Evolutionary conservation across 2,797 vertebrate species (phyloP).

Genomic region (Cichlasoma orientale): DNA sequence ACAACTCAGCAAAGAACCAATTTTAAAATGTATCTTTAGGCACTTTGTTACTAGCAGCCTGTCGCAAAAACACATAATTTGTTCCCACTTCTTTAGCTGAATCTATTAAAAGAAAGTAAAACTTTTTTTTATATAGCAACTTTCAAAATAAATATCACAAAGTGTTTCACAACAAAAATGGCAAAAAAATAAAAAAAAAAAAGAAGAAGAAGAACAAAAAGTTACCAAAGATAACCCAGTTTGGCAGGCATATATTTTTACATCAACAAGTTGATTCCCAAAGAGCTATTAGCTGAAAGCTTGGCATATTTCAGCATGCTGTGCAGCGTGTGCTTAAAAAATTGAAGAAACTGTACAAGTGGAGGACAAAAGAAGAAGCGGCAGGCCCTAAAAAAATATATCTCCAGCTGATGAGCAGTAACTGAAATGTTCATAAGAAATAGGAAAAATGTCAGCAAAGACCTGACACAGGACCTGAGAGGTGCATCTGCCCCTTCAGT

Average conservation of each 20-base stretch:
- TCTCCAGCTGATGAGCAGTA: background rate
- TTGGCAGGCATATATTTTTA: background rate
- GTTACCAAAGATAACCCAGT: background rate
- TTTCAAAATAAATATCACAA: background rate
- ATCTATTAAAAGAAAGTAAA: background rate
- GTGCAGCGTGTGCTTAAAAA: background rate
- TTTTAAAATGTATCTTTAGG: background rate
- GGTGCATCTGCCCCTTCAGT: background rate
- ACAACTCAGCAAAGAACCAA: background rate
- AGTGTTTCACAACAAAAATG: background rate
- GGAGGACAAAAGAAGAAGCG: accelerated
- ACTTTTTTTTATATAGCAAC: background rate
- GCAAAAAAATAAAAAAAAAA: no score
- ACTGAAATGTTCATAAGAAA: background rate
- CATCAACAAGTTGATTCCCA: background rate
- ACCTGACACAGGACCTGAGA: background rate
- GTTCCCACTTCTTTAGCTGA: background rate
- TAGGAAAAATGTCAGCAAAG: background rate
- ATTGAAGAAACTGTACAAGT: background rate
- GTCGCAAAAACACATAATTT: background rate
- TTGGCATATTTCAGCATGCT: background rate
- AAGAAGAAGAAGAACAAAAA: no score
- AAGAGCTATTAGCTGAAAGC: background rate
- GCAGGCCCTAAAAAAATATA: background rate
- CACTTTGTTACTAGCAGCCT: background rate